Evolutionary conservation across 2,113 vertebrate genomes (phyloP).

Genomic region (Chamaea fasciata): DNA sequence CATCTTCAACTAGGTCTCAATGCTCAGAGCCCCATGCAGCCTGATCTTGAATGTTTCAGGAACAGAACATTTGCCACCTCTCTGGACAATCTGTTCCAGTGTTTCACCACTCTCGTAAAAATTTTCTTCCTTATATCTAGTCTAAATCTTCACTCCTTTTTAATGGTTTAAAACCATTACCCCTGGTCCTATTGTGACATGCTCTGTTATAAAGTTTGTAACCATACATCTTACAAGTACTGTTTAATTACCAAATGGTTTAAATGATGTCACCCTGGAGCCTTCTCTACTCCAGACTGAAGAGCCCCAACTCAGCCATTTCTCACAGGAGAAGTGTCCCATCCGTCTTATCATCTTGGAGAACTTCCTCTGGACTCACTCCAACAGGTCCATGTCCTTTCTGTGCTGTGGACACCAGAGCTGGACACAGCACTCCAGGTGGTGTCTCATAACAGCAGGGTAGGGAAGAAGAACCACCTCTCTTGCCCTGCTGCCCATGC

Average conservation of each 20-base stretch:
- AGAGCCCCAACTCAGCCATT: not conserved
- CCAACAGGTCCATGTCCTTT: not conserved
- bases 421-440: not conserved
- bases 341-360: not conserved
- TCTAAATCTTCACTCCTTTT: not conserved
- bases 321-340: not conserved
- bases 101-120: not conserved
- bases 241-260: not conserved
- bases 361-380: fast-evolving
- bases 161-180: not conserved
- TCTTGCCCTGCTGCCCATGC: fast-evolving
- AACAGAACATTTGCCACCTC: not conserved
- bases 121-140: not conserved
- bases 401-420: not conserved
- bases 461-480: not conserved
- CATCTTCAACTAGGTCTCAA: not conserved
- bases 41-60: not conserved
- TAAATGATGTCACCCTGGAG: not conserved
- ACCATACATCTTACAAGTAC: not conserved
- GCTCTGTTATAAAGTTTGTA: not conserved
- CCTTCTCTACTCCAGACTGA: not conserved
- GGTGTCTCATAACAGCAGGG: fast-evolving
- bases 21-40: not conserved
- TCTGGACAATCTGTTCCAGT: not conserved
- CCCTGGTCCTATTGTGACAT: not conserved